Evolutionary conservation across 2,113 vertebrate genomes (phyloP).

Genomic region (Typhlomys cinereus): DNA sequence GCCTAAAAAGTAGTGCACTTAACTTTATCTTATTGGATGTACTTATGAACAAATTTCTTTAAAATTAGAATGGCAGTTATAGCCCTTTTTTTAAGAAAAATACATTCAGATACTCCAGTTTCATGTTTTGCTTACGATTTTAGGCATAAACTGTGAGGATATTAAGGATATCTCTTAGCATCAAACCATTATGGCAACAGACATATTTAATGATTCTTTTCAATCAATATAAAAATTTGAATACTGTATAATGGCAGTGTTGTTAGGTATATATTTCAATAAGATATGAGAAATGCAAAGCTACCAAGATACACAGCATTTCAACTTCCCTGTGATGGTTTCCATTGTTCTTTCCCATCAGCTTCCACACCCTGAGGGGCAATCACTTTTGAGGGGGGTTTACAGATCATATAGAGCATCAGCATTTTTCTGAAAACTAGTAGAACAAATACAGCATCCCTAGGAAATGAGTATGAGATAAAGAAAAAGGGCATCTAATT

Average conservation of each 20-base stretch:
- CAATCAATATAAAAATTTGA: neutral
- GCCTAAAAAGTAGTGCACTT: neutral
- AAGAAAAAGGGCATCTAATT: neutral
- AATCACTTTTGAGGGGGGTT: neutral
- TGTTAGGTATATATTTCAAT: neutral
- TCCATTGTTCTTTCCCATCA: neutral
- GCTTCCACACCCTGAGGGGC: neutral
- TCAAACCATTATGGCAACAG: neutral
- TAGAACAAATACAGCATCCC: neutral
- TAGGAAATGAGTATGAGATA: neutral
- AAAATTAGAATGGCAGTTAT: neutral
- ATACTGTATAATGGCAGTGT: neutral
- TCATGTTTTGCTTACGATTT: neutral
- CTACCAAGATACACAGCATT: neutral
- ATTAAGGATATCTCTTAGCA: neutral
- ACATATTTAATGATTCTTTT: neutral
- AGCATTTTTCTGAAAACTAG: neutral
- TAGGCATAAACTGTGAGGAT: neutral
- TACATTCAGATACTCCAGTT: neutral
- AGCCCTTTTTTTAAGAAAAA: neutral
- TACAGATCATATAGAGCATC: neutral
- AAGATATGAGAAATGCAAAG: neutral
- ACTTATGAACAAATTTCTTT: neutral
- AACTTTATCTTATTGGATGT: neutral
- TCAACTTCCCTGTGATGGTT: neutral